These are phyloP conservation scores for Chironomus striatipennis DNA, from an alignment of 1,140 invertebrate genomes.

Conservation along the genomic window DNA sequence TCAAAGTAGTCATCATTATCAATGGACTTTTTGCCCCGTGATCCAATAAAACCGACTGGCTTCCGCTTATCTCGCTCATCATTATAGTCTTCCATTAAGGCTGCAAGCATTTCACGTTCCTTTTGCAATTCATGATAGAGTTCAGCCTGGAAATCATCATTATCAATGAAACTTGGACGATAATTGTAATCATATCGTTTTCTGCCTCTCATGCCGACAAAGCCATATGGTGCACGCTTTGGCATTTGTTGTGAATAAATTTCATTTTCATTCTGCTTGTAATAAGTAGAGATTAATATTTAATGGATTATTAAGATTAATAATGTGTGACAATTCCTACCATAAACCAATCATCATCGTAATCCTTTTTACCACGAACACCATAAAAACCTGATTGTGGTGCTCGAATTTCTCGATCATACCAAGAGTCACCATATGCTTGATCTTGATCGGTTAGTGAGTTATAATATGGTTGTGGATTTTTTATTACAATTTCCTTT, in stretches of 20 bases:
- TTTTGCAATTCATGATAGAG: neutral
- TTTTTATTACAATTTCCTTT: neutral
- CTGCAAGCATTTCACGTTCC: neutral
- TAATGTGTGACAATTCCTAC: neutral
- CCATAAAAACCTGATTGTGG: conserved; percentile 46
- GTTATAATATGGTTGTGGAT: neutral
- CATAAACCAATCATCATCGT: neutral
- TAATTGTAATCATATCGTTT: neutral
- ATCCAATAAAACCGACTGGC: neutral
- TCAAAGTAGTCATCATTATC: conserved; percentile 3
- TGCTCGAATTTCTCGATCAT: neutral
- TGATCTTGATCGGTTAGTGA: neutral
- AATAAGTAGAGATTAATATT: neutral
- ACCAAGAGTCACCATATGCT: neutral
- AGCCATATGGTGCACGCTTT: neutral
- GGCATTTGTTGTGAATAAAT: neutral
- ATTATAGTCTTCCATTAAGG: neutral
- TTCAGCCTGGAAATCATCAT: neutral
- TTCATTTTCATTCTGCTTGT: neutral
- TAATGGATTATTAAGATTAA: neutral
- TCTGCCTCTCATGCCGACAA: neutral
- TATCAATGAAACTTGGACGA: neutral
- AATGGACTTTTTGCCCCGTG: neutral
- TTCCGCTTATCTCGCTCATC: neutral
- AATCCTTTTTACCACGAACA: neutral